These are phyloP conservation scores for Ricordea florida DNA, from an alignment of 92 coral and sea anemone genomes.

Conservation along the genomic window DNA sequence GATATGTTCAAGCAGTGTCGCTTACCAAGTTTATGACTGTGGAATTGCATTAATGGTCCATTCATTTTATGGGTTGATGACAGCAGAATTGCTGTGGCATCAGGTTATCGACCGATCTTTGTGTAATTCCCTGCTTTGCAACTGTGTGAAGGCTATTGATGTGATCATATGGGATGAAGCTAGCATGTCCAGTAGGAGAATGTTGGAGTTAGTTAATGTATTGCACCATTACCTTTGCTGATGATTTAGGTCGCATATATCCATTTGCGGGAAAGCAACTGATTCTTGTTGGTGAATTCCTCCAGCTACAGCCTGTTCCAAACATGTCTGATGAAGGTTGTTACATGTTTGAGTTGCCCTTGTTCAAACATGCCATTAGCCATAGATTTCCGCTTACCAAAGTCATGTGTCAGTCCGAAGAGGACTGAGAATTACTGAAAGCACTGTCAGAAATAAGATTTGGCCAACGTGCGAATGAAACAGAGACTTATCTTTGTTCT, in stretches of 20 bases:
- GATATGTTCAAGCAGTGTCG: constrained; percentile 56
- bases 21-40: constrained; percentile 30
- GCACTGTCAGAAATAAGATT: neutral
- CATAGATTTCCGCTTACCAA: neutral
- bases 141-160: constrained; percentile 6
- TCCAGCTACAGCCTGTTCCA: constrained; percentile 1
- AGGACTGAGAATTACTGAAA: neutral
- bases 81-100: constrained; percentile 41
- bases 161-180: constrained; percentile 53
- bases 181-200: constrained; percentile 42
- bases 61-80: constrained; percentile 43
- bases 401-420: neutral
- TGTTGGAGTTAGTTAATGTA: constrained; percentile 29
- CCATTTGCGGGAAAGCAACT: constrained; percentile 54
- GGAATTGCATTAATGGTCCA: constrained; percentile 58
- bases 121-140: neutral
- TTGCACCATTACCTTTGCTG: constrained; percentile 27
- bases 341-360: neutral
- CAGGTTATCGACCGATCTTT: neutral
- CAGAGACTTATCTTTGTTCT: constrained; percentile 1
- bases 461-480: neutral
- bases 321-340: constrained; percentile 8
- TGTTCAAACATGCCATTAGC: neutral
- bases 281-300: constrained; percentile 47
- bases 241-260: neutral